Evolutionary conservation across 1,140 invertebrate species (phyloP).

Genomic region (Branchinecta lindahli): DNA sequence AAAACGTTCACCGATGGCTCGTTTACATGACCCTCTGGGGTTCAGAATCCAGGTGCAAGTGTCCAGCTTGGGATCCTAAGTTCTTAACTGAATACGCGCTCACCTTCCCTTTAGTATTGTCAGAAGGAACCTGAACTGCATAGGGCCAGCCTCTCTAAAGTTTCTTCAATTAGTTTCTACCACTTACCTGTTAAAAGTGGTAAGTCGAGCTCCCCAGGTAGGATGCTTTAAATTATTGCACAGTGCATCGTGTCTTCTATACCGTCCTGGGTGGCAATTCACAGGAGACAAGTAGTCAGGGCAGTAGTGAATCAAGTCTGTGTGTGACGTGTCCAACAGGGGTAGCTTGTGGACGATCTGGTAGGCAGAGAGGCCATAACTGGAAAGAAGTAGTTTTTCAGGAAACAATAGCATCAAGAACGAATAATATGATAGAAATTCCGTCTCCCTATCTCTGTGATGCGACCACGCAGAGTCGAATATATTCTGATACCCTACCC

Average conservation of each 20-base stretch:
- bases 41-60: no score
- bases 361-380: constrained; percentile 64
- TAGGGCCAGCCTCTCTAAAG: no score
- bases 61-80: no score
- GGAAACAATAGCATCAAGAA: neutral
- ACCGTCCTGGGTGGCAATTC: constrained; percentile 75
- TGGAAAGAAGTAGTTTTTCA: constrained; percentile 31
- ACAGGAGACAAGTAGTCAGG: constrained; percentile 71
- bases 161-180: neutral
- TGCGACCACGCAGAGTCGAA: no score
- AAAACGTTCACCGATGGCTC: no score
- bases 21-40: no score
- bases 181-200: constrained; percentile 58
- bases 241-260: constrained; percentile 70
- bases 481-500: no score
- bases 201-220: constrained; percentile 70
- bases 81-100: no score
- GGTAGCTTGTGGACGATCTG: constrained; percentile 75
- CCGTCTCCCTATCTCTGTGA: no score
- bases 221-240: constrained; percentile 85
- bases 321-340: constrained; percentile 74
- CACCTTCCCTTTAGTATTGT: no score
- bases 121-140: no score
- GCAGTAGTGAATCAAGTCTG: constrained; percentile 67
- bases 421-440: no score